A percentile compares a stretch with the other conserved stretches of the same genome.
Conservation (phyloP, 1,140 invertebrate genomes). For the Spodoptera litura region DNA sequence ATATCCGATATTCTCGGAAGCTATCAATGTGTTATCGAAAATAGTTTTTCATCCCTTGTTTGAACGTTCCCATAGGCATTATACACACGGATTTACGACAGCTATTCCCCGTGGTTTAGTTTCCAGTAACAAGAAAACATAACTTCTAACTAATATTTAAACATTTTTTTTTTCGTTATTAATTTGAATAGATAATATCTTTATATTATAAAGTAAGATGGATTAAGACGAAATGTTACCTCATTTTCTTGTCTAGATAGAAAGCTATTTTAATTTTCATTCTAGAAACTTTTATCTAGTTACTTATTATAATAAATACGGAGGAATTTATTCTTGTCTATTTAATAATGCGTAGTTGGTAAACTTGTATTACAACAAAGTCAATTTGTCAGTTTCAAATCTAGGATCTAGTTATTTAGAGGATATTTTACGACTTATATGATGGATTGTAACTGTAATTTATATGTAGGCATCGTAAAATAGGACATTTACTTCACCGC, state of each 20-base stretch:
- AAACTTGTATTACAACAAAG: neutral
- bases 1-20: constrained; percentile 28
- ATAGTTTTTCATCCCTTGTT: constrained; percentile 27
- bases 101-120: neutral
- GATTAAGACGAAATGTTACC: neutral
- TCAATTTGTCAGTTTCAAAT: constrained; percentile 27
- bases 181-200: neutral
- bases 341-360: neutral
- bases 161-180: constrained; percentile 1
- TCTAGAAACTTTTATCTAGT: neutral
- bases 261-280: neutral
- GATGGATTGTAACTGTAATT: constrained; percentile 6
- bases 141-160: neutral
- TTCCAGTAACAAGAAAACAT: neutral
- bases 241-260: neutral
- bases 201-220: neutral
- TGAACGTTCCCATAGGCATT: constrained; percentile 19
- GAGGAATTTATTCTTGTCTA: constrained; percentile 2
- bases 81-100: neutral
- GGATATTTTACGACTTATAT: constrained; percentile 11
- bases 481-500: constrained; percentile 1
- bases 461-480: constrained; percentile 17
- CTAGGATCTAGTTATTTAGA: constrained; percentile 5
- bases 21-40: constrained; percentile 24
- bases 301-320: constrained; percentile 1